A percentile compares a stretch with the other conserved stretches of the same genome.
These are phyloP conservation scores for Chelon labrosus DNA, from an alignment of 2,797 vertebrate genomes.

Conservation along the genomic window DNA sequence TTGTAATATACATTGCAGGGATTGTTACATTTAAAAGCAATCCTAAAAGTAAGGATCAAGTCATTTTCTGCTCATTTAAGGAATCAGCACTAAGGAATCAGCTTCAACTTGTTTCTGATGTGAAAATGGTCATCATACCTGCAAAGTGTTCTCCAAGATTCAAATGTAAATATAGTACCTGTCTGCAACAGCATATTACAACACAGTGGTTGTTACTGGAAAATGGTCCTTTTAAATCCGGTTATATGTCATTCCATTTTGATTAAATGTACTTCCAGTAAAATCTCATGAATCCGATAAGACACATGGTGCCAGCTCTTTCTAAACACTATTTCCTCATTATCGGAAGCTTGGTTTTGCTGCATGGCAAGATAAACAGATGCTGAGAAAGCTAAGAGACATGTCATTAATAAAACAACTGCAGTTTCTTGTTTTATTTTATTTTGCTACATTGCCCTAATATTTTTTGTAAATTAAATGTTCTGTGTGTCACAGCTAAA, in stretches of 20 bases:
- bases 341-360: too few species aligned
- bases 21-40: neutral
- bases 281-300: neutral
- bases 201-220: too few species aligned
- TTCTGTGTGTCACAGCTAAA: slow-evolving; percentile 85
- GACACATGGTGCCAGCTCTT: neutral
- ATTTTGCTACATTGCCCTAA: too few species aligned
- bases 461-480: slow-evolving; percentile 19
- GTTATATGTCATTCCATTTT: slow-evolving; percentile 28
- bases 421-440: too few species aligned
- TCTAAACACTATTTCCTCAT: neutral
- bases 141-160: neutral
- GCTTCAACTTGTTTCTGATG: neutral
- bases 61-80: too few species aligned
- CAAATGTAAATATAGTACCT: neutral
- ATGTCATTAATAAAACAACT: too few species aligned
- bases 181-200: neutral
- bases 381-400: neutral
- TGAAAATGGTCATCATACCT: slow-evolving; percentile 1
- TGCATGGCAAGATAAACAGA: neutral
- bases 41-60: too few species aligned
- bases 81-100: too few species aligned
- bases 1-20: neutral
- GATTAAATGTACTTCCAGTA: slow-evolving; percentile 25
- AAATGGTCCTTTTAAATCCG: neutral